A percentile compares a stretch with the other conserved stretches of the same genome.
These are phyloP conservation scores for Vandiemenella viatica DNA, from an alignment of 2,888 invertebrate genomes.

Conservation along the genomic window DNA sequence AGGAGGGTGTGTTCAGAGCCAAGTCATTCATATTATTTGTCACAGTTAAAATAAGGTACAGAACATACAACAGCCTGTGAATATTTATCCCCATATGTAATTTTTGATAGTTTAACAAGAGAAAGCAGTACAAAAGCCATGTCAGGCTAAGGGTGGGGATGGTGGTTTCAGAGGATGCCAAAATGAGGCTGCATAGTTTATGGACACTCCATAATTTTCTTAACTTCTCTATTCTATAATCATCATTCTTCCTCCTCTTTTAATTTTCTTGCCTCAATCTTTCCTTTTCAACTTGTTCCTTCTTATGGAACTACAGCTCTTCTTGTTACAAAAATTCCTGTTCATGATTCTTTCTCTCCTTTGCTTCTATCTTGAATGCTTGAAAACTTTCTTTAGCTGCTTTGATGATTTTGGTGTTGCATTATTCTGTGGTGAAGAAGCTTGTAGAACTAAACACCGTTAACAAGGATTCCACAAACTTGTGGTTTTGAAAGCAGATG, in stretches of 20 bases:
- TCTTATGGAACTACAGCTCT: conserved; percentile 46
- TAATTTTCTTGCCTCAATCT: conserved; percentile 63
- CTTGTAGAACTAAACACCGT: conserved; percentile 80
- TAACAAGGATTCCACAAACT: conserved; percentile 81
- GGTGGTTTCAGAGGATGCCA: too few relatives aligned
- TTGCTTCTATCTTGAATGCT: conserved; percentile 84
- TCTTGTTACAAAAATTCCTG: conserved; percentile 47
- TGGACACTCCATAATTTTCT: conserved; percentile 33
- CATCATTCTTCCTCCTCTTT: conserved; percentile 67
- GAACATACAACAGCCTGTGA: too few relatives aligned
- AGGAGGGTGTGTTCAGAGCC: too few relatives aligned
- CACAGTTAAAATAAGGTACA: too few relatives aligned
- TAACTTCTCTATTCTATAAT: conserved; percentile 55
- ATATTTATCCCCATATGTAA: too few relatives aligned
- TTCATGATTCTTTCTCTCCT: conserved; percentile 73
- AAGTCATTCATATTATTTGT: too few relatives aligned
- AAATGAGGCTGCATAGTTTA: too few relatives aligned
- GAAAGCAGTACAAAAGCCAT: too few relatives aligned
- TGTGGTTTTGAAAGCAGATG: conserved; percentile 47
- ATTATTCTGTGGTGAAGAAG: conserved; percentile 38
- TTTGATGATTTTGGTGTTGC: conserved; percentile 28
- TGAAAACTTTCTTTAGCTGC: conserved; percentile 48
- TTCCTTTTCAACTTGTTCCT: conserved; percentile 62
- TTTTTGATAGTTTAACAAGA: too few relatives aligned
- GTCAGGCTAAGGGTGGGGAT: too few relatives aligned